phyloP scores from a whole-genome alignment of 37 sponge, comb jelly and placozoan genomes.

The Lycopodina hypogea region DNA sequence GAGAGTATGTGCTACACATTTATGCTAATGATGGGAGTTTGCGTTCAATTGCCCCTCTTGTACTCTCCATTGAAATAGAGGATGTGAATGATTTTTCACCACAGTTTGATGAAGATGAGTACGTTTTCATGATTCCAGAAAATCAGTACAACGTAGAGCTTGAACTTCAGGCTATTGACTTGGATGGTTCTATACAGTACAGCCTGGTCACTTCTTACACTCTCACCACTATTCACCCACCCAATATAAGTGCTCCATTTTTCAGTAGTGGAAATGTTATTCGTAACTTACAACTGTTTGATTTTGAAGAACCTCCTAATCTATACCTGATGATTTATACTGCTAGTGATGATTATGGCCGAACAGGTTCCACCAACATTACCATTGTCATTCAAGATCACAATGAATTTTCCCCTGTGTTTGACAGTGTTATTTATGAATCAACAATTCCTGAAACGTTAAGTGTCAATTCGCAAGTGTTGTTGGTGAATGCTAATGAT shows the following conservation, averaged over 20 bases:
- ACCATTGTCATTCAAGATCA: conserved; percentile 36
- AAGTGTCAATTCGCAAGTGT: conserved; percentile 18
- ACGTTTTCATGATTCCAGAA: conserved; percentile 31
- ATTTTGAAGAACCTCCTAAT: conserved; percentile 32
- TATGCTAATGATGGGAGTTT: conserved; percentile 17
- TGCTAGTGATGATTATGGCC: conserved; percentile 28
- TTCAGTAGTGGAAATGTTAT: conserved; percentile 15
- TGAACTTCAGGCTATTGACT: conserved; percentile 26
- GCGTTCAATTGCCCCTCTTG: not conserved
- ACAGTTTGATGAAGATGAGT: conserved; percentile 17
- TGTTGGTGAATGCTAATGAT: conserved; percentile 47
- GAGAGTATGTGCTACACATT: conserved; percentile 12
- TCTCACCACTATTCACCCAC: not conserved
- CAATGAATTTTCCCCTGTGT: conserved; percentile 51
- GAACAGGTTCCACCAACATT: conserved; percentile 31
- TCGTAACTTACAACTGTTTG: conserved; percentile 19
- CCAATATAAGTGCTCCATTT: conserved; percentile 6
- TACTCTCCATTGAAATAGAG: conserved; percentile 1
- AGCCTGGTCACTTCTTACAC: conserved; percentile 11
- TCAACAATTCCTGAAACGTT: conserved; percentile 18
- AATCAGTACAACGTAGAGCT: conserved; percentile 18
- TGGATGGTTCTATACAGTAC: conserved; percentile 8
- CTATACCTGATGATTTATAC: conserved; percentile 12
- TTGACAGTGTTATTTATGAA: conserved; percentile 9
- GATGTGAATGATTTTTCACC: conserved; percentile 48